Conservation (phyloP, 1,140 invertebrate species). For the Matsumurasca onukii region DNA sequence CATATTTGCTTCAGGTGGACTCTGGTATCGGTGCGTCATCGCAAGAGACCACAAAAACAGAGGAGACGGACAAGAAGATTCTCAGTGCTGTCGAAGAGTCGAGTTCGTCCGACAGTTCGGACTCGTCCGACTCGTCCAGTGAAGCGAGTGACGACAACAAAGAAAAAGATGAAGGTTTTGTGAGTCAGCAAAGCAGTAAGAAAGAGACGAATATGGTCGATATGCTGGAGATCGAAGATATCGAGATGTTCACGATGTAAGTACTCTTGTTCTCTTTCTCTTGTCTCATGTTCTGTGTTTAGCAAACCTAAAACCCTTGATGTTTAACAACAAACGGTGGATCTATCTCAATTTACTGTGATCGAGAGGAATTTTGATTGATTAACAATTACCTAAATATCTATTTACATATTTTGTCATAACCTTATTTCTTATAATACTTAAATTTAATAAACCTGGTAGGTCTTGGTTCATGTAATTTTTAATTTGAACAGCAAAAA, state of each 20-base stretch:
- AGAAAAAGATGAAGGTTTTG: constrained; percentile 1
- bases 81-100: not conserved
- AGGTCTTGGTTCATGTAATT: too few species aligned
- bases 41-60: not conserved
- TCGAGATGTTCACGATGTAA: constrained; percentile 28
- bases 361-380: too few species aligned
- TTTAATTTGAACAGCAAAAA: too few species aligned
- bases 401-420: too few species aligned
- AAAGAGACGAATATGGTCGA: constrained; percentile 15
- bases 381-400: too few species aligned
- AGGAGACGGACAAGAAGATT: not conserved
- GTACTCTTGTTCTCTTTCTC: too few species aligned
- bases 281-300: too few species aligned
- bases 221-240: constrained; percentile 31
- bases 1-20: not conserved
- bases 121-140: constrained; percentile 7
- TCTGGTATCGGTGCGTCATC: constrained; percentile 4
- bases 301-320: too few species aligned
- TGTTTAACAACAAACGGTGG: too few species aligned
- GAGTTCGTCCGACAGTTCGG: not conserved
- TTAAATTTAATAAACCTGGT: too few species aligned
- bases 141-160: constrained; percentile 1
- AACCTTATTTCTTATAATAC: too few species aligned
- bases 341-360: too few species aligned
- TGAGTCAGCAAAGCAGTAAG: not conserved